Percentiles rank a stretch among this genome's conserved stretches.
These are phyloP conservation scores for Centruroides vittatus DNA, from an alignment of 1,140 invertebrate species.

Conservation along the genomic window DNA sequence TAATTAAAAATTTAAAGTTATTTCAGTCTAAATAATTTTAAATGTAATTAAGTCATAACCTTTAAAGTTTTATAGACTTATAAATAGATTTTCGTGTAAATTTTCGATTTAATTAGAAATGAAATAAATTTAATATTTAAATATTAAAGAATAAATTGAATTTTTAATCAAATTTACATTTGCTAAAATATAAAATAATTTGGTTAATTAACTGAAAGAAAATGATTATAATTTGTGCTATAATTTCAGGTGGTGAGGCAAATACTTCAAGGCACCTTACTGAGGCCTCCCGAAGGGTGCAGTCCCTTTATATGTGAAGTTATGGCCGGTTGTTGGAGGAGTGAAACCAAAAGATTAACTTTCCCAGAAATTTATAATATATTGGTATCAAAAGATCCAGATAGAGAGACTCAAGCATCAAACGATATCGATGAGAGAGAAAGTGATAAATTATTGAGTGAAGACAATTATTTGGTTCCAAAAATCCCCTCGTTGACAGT, in stretches of 20 bases:
- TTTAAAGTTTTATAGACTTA: too few relatives aligned
- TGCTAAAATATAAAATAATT: too few relatives aligned
- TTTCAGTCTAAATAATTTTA: too few relatives aligned
- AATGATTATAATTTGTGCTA: too few relatives aligned
- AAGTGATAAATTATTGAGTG: not conserved
- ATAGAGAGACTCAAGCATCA: not conserved
- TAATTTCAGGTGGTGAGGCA: constrained; percentile 53
- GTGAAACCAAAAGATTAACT: constrained; percentile 54
- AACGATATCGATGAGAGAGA: not conserved
- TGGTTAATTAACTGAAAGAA: too few relatives aligned
- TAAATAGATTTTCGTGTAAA: too few relatives aligned
- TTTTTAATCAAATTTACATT: too few relatives aligned
- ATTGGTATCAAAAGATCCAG: not conserved
- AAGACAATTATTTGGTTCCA: not conserved
- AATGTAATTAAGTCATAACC: too few relatives aligned
- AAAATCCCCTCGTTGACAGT: not conserved
- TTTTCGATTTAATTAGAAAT: too few relatives aligned
- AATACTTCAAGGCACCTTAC: constrained; percentile 63
- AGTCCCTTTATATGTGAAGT: constrained; percentile 58
- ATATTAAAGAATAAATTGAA: too few relatives aligned
- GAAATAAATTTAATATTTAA: too few relatives aligned
- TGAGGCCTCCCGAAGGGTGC: constrained; percentile 68
- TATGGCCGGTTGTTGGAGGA: constrained; percentile 75
- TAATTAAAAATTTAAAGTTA: too few relatives aligned
- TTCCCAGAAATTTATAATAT: constrained; percentile 53